These are phyloP conservation scores for Diplolepis rosae DNA, from an alignment of 2,888 invertebrate species.

Conservation along the genomic window DNA sequence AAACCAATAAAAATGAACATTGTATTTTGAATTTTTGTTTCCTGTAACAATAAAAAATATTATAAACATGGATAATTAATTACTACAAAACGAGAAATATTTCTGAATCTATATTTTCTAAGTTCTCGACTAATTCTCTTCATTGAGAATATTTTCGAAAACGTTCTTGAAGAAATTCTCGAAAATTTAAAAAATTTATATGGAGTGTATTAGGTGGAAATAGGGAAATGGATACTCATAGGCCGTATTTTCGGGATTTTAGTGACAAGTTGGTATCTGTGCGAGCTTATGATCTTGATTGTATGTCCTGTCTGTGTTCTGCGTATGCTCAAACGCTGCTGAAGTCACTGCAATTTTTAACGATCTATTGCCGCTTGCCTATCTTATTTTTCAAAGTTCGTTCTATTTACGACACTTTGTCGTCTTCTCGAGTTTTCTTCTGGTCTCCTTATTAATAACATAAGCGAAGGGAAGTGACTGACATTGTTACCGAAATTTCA, in stretches of 20 bases:
- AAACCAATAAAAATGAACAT: too few species aligned
- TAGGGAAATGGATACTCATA: neutral
- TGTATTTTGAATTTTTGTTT: too few species aligned
- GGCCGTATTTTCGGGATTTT: conserved; percentile 29
- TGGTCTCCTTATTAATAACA: conserved; percentile 1
- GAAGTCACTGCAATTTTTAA: conserved; percentile 42
- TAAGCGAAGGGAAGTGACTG: conserved; percentile 28
- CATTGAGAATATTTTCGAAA: too few species aligned
- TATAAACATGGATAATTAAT: too few species aligned
- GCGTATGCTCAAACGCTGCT: conserved; percentile 65
- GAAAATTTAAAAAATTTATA: too few species aligned
- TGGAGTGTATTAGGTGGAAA: neutral
- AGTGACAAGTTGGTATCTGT: conserved; percentile 30
- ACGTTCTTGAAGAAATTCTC: too few species aligned
- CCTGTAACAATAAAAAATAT: too few species aligned
- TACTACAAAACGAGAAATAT: too few species aligned
- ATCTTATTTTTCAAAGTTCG: conserved; percentile 22
- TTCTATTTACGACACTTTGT: neutral
- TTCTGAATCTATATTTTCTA: too few species aligned
- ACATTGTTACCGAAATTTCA: neutral
- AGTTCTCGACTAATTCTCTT: too few species aligned
- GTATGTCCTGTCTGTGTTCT: conserved; percentile 62
- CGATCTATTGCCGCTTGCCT: conserved; percentile 48
- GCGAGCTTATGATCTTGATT: conserved; percentile 51
- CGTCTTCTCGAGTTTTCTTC: conserved; percentile 23